These are phyloP conservation scores for Trididemnum clinides DNA, from an alignment of 23 tunicate species.

Conservation along the genomic window DNA sequence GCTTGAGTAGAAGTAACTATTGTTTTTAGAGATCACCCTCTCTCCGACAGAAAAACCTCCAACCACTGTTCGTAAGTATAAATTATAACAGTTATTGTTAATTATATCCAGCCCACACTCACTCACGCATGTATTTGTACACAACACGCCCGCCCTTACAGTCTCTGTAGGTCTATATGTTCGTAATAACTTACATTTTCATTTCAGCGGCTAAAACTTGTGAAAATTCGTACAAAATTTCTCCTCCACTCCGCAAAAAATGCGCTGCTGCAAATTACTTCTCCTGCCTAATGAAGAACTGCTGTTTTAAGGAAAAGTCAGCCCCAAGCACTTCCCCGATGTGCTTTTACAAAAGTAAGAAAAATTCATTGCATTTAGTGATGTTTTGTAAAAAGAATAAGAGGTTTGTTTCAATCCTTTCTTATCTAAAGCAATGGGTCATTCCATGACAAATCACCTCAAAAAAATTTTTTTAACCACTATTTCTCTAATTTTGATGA, in stretches of 20 bases:
- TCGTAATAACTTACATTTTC: too few relatives aligned
- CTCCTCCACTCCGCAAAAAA: slow-evolving; percentile 12
- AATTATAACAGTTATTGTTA: neutral
- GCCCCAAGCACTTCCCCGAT: slow-evolving; percentile 36
- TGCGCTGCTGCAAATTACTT: slow-evolving; percentile 1
- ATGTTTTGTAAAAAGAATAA: neutral
- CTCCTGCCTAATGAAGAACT: slow-evolving; percentile 30
- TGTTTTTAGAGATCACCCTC: neutral
- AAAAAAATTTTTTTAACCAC: too few relatives aligned
- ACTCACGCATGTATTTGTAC: too few relatives aligned
- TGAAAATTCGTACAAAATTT: neutral
- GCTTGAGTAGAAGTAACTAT: too few relatives aligned
- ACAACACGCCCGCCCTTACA: too few relatives aligned
- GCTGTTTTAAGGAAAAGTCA: slow-evolving; percentile 17
- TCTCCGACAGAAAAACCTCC: slow-evolving; percentile 9
- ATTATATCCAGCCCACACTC: too few relatives aligned
- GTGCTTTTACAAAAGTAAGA: slow-evolving; percentile 49
- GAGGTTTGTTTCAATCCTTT: too few relatives aligned
- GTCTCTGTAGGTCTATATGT: too few relatives aligned
- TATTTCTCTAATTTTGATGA: too few relatives aligned
- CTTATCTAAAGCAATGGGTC: too few relatives aligned
- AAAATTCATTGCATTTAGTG: neutral
- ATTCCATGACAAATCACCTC: too few relatives aligned
- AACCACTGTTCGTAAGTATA: too few relatives aligned
- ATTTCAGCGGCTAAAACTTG: slow-evolving; percentile 18